phyloP scores from a whole-genome alignment of 2,888 invertebrate species.

The Megamerina dolium region DNA sequence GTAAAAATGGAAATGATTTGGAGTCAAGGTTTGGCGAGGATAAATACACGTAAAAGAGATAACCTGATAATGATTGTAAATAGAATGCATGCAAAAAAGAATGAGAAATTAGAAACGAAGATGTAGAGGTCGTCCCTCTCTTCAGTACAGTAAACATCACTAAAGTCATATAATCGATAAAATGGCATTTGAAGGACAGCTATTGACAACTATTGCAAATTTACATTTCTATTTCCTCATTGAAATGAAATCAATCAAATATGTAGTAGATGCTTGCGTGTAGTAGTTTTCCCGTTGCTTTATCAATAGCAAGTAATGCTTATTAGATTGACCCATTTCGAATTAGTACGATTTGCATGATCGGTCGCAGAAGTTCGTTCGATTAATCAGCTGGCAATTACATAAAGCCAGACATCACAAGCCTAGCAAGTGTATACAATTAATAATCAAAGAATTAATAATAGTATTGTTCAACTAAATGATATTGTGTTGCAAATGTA shows the following conservation, averaged over 20 bases:
- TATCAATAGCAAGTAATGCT: constrained; percentile 23
- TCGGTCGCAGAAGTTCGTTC: constrained; percentile 25
- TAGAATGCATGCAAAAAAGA: no score
- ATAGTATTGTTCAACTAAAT: background rate
- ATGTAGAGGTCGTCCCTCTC: no score
- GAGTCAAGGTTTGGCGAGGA: background rate
- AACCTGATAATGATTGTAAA: no score
- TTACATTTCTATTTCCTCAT: no score
- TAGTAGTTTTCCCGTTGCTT: no score
- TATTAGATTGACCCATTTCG: constrained; percentile 37
- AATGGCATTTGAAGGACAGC: constrained; percentile 27
- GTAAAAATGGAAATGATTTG: constrained; percentile 10
- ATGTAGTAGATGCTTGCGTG: no score
- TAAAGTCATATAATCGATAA: constrained; percentile 1
- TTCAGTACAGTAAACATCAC: background rate
- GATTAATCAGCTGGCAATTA: background rate
- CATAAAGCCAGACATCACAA: background rate
- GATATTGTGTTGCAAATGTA: background rate
- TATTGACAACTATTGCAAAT: no score
- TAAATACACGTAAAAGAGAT: no score
- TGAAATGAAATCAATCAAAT: no score
- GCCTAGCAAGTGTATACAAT: background rate
- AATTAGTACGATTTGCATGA: constrained; percentile 38
- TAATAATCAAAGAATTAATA: no score
- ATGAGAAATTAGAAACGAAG: no score